Base-by-base conservation (phyloP, 2,888 invertebrate species). In the Apomyelois bistriatella region DNA sequence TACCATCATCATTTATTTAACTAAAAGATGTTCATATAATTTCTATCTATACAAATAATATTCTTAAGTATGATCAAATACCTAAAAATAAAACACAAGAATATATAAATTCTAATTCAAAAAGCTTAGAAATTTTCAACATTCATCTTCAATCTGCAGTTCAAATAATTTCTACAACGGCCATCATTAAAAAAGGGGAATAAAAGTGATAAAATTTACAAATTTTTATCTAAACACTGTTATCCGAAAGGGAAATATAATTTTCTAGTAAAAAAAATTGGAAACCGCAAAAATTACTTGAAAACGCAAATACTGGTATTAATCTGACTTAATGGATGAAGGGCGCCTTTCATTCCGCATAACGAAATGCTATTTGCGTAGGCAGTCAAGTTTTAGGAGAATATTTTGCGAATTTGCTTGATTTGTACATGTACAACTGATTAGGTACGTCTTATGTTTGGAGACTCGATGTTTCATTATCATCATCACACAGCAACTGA, bases 221-320 rank as follows among this genome's bases (percentile, higher is more conserved):
- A 50, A 50, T 41, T 41, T 16, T 41, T 41, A 35, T 41, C 15
- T 32, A 50, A 50, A 50, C 50, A 50, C 50, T 50, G 50, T 50
- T 50, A 50, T 50, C 30, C 41, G 32, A 13, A 15, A 50, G 28
- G 16, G 41, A 16, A 50, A 41, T 50, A 41, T 16, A 7, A 16
- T 41, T 50, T 50, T 32, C 16, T n/a, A 16, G 7, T 9, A 16
- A 12, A 41, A 16, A 40, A 32, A 40, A 41, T 50, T 50, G 50
- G 32, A 49, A 49, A 30, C 40, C 50, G 13, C 40, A 50, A 35
- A 43, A 40, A 41, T 50, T 15, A 41, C 40, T 40, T 40, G 30
- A 32, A 32, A 41, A 41, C 41, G 15, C 28, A 38, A 41, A 35
- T 15, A 32, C 41, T 15, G 40, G 49, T 48, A 30, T 40, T 16